Percentiles rank a stretch among this genome's conserved stretches.
Evolutionary conservation across 2,797 vertebrate species (phyloP).

Genomic region (Ctenochaetus hawaiiensis): DNA sequence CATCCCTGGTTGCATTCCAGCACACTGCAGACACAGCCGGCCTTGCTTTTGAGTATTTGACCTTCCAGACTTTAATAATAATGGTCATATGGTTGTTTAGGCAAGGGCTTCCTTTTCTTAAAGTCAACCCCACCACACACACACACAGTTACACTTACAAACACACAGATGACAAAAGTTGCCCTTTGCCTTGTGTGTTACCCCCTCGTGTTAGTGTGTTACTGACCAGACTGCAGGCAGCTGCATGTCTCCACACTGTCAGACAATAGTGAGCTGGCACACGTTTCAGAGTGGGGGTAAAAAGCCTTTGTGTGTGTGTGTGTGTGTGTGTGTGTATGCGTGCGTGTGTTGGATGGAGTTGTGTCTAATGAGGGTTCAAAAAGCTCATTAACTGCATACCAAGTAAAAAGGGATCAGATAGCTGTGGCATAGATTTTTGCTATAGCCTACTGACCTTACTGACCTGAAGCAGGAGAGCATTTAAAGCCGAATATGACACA

Average conservation of each 20-base stretch:
- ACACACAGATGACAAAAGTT: constrained; percentile 61
- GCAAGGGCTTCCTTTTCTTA: constrained; percentile 30
- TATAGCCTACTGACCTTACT: constrained; percentile 44
- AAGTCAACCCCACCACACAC: not conserved
- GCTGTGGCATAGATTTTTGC: constrained; percentile 50
- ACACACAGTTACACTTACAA: constrained; percentile 3
- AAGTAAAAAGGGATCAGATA: constrained; percentile 74
- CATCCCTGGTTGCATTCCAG: constrained; percentile 68
- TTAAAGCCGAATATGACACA: constrained; percentile 9
- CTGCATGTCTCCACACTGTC: constrained; percentile 76
- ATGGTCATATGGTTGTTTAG: constrained; percentile 41
- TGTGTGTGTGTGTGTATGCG: constrained; percentile 52
- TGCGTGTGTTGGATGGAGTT: constrained; percentile 34
- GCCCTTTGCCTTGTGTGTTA: constrained; percentile 61
- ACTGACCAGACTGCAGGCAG: constrained; percentile 75
- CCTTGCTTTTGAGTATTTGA: constrained; percentile 42
- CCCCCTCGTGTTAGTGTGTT: constrained; percentile 52
- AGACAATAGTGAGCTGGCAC: constrained; percentile 75
- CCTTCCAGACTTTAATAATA: constrained; percentile 60
- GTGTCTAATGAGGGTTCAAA: constrained; percentile 79
- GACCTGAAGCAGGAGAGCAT: constrained; percentile 37
- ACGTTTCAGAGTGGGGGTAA: constrained; percentile 64
- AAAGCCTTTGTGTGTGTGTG: constrained; percentile 48
- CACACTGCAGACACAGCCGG: constrained; percentile 56
- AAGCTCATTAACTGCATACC: constrained; percentile 84